Evolutionary conservation across 2,888 invertebrate species (phyloP).

Genomic region (Leucophenga maculata): DNA sequence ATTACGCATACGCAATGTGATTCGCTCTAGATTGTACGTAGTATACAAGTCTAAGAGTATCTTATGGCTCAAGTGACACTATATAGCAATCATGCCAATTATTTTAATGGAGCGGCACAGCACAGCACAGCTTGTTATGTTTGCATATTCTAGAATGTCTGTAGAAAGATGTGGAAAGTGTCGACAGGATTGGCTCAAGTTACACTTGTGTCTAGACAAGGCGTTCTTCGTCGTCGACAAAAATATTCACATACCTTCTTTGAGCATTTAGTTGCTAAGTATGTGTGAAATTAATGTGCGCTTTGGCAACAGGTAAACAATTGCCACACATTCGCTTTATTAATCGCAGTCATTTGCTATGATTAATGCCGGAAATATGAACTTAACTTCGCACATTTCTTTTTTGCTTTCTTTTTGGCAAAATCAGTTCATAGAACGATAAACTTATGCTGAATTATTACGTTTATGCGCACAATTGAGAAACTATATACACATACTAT

Average conservation of each 20-base stretch:
- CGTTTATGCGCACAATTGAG: no score
- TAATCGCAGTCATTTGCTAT: no score
- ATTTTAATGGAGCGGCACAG: background rate
- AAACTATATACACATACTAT: no score
- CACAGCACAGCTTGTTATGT: background rate
- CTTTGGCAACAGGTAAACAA: background rate
- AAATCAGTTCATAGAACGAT: constrained; percentile 10
- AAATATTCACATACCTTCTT: background rate
- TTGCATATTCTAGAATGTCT: no score
- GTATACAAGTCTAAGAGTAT: constrained; percentile 6
- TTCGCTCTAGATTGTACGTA: constrained; percentile 24
- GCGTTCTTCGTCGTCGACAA: background rate
- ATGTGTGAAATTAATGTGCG: constrained; percentile 8
- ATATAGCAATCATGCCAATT: background rate
- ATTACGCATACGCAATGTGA: constrained; percentile 56
- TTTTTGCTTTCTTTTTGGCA: background rate
- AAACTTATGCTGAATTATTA: constrained; percentile 5
- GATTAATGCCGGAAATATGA: constrained; percentile 14
- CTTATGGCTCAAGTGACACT: constrained; percentile 5
- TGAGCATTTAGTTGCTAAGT: background rate
- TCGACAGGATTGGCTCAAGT: background rate
- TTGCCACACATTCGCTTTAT: background rate
- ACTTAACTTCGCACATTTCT: background rate
- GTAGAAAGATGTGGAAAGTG: no score
- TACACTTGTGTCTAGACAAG: background rate